Evolutionary conservation across 2,888 invertebrate species (phyloP).

Genomic region (Lordiphosa andalusiaca): DNA sequence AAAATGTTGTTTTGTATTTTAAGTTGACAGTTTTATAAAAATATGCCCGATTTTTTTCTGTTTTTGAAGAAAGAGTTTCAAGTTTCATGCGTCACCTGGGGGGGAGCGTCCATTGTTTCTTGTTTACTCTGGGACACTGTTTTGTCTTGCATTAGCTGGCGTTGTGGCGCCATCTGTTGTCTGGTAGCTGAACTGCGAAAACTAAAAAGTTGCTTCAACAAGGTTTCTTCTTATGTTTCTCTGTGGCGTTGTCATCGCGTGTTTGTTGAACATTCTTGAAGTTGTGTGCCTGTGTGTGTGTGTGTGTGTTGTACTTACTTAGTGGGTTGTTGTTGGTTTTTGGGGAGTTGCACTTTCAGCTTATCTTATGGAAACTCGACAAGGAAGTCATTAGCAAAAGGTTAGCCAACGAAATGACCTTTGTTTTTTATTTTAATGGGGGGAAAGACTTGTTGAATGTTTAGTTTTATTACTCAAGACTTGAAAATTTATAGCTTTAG

Average conservation of each 20-base stretch:
- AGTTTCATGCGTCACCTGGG: constrained; percentile 29
- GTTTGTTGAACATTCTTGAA: constrained; percentile 34
- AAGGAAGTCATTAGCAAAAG: constrained; percentile 45
- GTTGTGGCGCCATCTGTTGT: constrained; percentile 54
- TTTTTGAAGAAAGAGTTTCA: constrained; percentile 20
- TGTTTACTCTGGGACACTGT: constrained; percentile 6
- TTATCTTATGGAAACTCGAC: constrained; percentile 46
- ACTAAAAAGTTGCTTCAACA: constrained; percentile 4
- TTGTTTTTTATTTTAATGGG: constrained; percentile 12
- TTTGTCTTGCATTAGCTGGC: background rate
- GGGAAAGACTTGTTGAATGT: background rate
- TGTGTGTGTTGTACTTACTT: constrained; percentile 13
- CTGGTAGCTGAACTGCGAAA: constrained; percentile 12
- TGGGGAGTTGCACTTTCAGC: constrained; percentile 26
- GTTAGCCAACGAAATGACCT: constrained; percentile 31
- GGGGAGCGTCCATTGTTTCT: constrained; percentile 7
- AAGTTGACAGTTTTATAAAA: no score
- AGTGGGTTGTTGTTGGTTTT: constrained; percentile 15
- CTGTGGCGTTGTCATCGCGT: constrained; percentile 38
- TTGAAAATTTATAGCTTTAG: background rate
- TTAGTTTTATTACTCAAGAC: background rate
- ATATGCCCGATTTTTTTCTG: no score
- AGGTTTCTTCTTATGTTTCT: constrained; percentile 6
- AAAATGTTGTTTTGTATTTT: background rate
- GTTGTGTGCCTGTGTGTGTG: constrained; percentile 20